phyloP scores from a whole-genome alignment of 1,140 invertebrate species.

The Heliconius eleuchia region DNA sequence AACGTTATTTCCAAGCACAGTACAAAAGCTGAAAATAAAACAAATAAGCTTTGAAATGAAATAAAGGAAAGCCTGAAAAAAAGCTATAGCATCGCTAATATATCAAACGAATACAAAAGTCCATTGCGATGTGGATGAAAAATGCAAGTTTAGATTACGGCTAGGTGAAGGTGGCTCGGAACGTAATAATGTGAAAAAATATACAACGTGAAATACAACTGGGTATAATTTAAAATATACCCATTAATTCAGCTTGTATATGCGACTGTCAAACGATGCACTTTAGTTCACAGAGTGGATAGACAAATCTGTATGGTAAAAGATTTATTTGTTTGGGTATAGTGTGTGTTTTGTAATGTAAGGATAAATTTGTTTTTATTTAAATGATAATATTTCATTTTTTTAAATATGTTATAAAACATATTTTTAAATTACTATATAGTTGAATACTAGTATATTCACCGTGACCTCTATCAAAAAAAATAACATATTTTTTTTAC shows the following conservation, averaged over 20 bases:
- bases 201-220: slow-evolving; percentile 54
- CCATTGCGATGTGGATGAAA: slow-evolving; percentile 56
- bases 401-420: too few species aligned
- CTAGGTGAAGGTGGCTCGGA: slow-evolving; percentile 42
- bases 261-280: slow-evolving; percentile 57
- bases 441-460: too few species aligned
- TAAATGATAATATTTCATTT: too few species aligned
- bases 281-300: background rate
- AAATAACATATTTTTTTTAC: too few species aligned
- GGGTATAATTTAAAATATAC: slow-evolving; percentile 75
- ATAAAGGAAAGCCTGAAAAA: slow-evolving; percentile 16
- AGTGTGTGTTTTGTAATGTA: too few species aligned
- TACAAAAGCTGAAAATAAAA: slow-evolving; percentile 16
- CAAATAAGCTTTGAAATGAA: background rate
- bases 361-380: background rate
- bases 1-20: slow-evolving; percentile 17
- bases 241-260: slow-evolving; percentile 70
- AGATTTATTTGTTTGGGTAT: background rate
- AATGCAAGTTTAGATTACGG: slow-evolving; percentile 64
- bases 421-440: too few species aligned
- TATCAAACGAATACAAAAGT: slow-evolving; percentile 43
- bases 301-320: slow-evolving; percentile 3
- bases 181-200: slow-evolving; percentile 53
- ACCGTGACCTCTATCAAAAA: background rate
- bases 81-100: slow-evolving; percentile 36